Evolutionary conservation across 2,888 invertebrate genomes (phyloP).

Genomic region (Eucera pruinosa): DNA sequence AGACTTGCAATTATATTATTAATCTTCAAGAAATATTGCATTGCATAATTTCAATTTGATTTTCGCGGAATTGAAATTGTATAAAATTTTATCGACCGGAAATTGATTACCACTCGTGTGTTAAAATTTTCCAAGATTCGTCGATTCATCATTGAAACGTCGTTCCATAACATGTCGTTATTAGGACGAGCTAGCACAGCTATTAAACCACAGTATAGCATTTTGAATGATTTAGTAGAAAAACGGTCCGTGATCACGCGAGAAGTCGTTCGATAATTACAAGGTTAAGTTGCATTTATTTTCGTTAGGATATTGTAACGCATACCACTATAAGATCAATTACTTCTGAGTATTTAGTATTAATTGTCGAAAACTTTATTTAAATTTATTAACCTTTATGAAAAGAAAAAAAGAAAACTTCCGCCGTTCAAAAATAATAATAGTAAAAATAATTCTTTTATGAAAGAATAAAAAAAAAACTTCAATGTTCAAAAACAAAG

Average conservation of each 20-base stretch:
- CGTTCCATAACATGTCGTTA: background rate
- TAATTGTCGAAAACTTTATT: too few species aligned
- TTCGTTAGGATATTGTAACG: too few species aligned
- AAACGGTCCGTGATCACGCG: conserved; percentile 30
- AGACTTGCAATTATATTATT: conserved; percentile 15
- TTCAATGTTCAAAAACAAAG: too few species aligned
- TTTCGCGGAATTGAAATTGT: background rate
- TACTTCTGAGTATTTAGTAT: background rate
- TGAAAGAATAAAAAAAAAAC: too few species aligned
- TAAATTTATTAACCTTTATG: too few species aligned
- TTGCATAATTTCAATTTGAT: background rate
- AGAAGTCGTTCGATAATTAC: conserved; percentile 34
- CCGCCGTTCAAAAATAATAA: too few species aligned
- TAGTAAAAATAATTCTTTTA: too few species aligned
- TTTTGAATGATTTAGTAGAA: conserved; percentile 25
- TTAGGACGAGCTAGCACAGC: background rate
- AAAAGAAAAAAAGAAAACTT: too few species aligned
- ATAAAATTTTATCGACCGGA: background rate
- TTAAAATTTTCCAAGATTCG: background rate
- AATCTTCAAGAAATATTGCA: background rate
- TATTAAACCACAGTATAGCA: background rate
- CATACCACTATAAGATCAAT: background rate
- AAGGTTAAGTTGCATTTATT: conserved; percentile 15
- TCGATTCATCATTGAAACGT: background rate
- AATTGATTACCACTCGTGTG: background rate